Conservation (phyloP, 2,797 vertebrate genomes). For the Remorina albescens region DNA sequence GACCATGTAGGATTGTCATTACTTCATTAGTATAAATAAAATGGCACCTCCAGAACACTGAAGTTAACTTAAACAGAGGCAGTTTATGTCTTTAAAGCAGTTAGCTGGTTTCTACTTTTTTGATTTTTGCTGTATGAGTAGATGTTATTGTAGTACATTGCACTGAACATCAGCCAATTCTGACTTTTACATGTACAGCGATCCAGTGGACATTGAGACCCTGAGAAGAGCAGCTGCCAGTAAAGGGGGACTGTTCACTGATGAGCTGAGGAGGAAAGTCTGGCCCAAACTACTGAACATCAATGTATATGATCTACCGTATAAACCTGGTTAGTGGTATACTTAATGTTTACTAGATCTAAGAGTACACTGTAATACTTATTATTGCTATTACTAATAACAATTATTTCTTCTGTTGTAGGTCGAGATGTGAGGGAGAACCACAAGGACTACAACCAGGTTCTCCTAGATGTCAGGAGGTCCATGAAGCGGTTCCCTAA, state of each 20-base stretch:
- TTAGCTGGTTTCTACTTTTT: not conserved
- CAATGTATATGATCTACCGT: conserved; percentile 84
- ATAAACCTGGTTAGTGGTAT: conserved; percentile 83
- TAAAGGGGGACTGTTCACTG: conserved; percentile 86
- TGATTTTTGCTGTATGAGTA: not conserved
- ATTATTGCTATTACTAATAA: not conserved
- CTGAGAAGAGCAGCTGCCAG: conserved; percentile 82
- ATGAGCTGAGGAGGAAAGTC: conserved; percentile 88
- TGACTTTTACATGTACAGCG: conserved; percentile 57
- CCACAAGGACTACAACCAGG: conserved; percentile 89
- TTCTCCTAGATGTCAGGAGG: conserved; percentile 87
- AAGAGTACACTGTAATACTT: not conserved
- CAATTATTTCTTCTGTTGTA: conserved; percentile 49
- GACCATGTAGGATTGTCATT: not conserved
- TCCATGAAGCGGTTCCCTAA: conserved; percentile 88
- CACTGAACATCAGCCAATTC: conserved; percentile 4
- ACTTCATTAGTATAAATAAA: not conserved
- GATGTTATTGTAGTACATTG: not conserved
- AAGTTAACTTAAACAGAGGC: not conserved
- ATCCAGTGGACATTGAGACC: conserved; percentile 85
- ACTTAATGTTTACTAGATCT: not conserved
- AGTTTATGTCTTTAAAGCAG: not conserved
- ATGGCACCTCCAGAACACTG: not conserved
- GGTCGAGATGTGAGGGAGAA: conserved; percentile 81
- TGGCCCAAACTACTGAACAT: conserved; percentile 90